Evolutionary conservation across 2,888 invertebrate species (phyloP).

Genomic region (Calliphora vomitoria): DNA sequence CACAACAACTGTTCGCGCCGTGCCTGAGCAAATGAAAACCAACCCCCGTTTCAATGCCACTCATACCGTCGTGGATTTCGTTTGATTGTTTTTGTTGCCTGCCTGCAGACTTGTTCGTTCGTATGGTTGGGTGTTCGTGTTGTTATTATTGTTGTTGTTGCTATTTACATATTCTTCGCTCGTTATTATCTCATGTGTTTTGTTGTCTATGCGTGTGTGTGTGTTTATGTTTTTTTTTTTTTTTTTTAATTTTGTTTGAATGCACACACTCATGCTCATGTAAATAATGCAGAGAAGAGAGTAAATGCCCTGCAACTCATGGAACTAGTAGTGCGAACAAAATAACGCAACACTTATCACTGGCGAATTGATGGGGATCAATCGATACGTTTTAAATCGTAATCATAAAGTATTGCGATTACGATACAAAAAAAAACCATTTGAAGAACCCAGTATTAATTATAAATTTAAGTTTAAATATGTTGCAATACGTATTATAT

Average conservation of each 20-base stretch:
- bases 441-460: too few species aligned
- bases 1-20: conserved; percentile 84
- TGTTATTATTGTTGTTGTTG: conserved; percentile 36
- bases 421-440: too few species aligned
- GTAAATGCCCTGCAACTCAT: neutral
- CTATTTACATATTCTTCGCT: conserved; percentile 33
- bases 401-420: too few species aligned
- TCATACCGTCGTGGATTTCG: conserved; percentile 59
- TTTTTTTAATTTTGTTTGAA: conserved; percentile 49
- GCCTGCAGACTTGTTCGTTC: conserved; percentile 42
- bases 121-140: conserved; percentile 56
- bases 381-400: too few species aligned
- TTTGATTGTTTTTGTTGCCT: conserved; percentile 41
- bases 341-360: too few species aligned
- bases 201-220: neutral
- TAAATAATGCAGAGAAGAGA: conserved; percentile 14
- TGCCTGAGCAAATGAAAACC: conserved; percentile 80
- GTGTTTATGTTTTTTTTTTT: too few species aligned
- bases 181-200: conserved; percentile 12
- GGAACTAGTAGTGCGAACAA: too few species aligned
- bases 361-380: too few species aligned
- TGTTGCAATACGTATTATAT: too few species aligned
- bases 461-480: too few species aligned
- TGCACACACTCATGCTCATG: conserved; percentile 33
- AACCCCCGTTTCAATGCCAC: conserved; percentile 79